phyloP scores from a whole-genome alignment of 2,113 vertebrate genomes.

The Nothoprocta perdicaria region DNA sequence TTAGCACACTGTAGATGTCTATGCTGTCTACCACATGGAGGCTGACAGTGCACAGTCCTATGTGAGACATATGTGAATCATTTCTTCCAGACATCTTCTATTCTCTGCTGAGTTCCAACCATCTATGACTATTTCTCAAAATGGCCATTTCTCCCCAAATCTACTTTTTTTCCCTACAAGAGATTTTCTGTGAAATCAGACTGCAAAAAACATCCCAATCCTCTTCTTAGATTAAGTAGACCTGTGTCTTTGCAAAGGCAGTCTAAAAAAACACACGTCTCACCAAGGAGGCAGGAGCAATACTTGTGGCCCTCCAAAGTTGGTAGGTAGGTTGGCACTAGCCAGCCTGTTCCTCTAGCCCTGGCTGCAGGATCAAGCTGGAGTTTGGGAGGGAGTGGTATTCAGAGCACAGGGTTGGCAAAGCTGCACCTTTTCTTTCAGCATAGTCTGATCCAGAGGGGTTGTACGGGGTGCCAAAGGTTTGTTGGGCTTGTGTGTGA shows the following conservation, averaged over 20 bases:
- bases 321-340: background rate
- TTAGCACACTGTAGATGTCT: background rate
- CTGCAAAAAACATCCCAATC: background rate
- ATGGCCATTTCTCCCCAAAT: background rate
- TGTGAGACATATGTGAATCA: background rate
- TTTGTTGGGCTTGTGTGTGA: background rate
- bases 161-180: background rate
- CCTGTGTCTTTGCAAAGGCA: background rate
- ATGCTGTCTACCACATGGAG: background rate
- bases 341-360: fast-evolving
- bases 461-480: background rate
- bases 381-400: background rate
- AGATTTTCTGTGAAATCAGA: background rate
- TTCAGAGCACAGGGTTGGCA: fast-evolving
- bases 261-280: fast-evolving
- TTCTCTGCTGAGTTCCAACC: background rate
- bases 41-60: background rate
- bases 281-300: background rate
- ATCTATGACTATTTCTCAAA: background rate
- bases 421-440: background rate
- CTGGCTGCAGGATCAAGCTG: fast-evolving
- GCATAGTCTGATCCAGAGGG: fast-evolving
- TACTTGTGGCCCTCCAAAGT: background rate
- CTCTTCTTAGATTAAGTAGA: background rate
- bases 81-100: background rate